Evolutionary conservation across 2,888 invertebrate genomes (phyloP), one percentile per base, ranked within the genome.

Genomic region (Sminthurinus aureus): DNA sequence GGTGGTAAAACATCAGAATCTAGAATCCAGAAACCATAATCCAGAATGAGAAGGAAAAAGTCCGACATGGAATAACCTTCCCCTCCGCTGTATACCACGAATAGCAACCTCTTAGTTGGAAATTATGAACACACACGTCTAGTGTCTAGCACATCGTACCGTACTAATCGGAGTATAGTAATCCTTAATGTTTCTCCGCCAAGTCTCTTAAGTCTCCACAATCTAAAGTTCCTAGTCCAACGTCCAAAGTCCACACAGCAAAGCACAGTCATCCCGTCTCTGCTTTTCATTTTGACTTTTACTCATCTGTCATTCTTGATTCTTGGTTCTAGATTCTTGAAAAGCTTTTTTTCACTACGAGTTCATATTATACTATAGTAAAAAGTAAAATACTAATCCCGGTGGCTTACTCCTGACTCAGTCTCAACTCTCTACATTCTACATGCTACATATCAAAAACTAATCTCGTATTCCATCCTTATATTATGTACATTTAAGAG

Each of bases 231-330:
- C 38, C 1, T 6, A 38, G 38, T 38, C 38, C 38, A n/a, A n/a
- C n/a, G n/a, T n/a, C n/a, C n/a, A n/a, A n/a, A n/a, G n/a, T n/a
- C n/a, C n/a, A n/a, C n/a, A n/a, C n/a, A n/a, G n/a, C n/a, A n/a
- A n/a, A n/a, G n/a, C n/a, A 38, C 38, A 38, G 38, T 38, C 38
- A 13, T 58, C 58, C 9, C 20, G n/a, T n/a, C 67, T 20, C 20
- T 3, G 67, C n/a, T 20, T 38, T 38, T 38, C 38, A 1, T 38
- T 69, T 69, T 69, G 67, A 69, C 67, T 3, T 22, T 69, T 69
- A 11, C 67, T 69, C 67, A 69, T 69, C 67, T 69, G 67, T 69
- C 67, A 69, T 69, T 20, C 67, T n/a, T n/a, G n/a, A n/a, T n/a
- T n/a, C n/a, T n/a, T n/a, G n/a, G n/a, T n/a, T n/a, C n/a, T n/a